A percentile compares a stretch with the other conserved stretches of the same genome.
Conservation (phyloP, 2,113 vertebrate genomes). For the Zosterops borbonicus region DNA sequence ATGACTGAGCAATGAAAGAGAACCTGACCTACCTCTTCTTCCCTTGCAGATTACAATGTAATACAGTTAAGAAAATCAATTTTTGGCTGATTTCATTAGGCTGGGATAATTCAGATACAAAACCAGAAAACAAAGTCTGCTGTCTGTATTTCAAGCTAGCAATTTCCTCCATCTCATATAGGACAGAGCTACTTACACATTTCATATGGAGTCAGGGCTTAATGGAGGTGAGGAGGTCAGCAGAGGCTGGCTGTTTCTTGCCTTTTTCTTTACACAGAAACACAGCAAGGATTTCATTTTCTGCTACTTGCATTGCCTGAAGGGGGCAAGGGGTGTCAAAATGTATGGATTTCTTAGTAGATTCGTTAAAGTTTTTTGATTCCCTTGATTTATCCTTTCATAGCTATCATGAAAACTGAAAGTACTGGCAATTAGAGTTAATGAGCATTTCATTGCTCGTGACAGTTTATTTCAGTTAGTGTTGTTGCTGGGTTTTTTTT, state of each 20-base stretch:
- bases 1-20: background rate
- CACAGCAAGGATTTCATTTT: conserved; percentile 52
- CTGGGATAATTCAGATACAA: background rate
- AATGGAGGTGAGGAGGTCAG: conserved; percentile 60
- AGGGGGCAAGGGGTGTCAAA: conserved; percentile 46
- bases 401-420: conserved; percentile 63
- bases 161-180: background rate
- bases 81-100: background rate
- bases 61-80: background rate
- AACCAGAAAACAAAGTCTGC: background rate
- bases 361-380: conserved; percentile 65
- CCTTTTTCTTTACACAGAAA: conserved; percentile 35
- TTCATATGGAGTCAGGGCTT: background rate
- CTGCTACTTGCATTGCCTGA: conserved; percentile 13
- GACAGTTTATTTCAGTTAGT: conserved; percentile 67
- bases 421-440: conserved; percentile 70
- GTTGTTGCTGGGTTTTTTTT: background rate
- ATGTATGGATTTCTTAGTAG: conserved; percentile 63
- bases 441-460: conserved; percentile 69
- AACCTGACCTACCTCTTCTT: background rate
- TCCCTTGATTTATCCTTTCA: conserved; percentile 66
- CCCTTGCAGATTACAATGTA: background rate
- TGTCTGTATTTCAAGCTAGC: background rate
- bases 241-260: background rate
- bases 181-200: conserved; percentile 12